Evolutionary conservation across 2,888 invertebrate genomes (phyloP), one percentile per base, ranked within the genome.

Genomic region (Cetonia aurata): DNA sequence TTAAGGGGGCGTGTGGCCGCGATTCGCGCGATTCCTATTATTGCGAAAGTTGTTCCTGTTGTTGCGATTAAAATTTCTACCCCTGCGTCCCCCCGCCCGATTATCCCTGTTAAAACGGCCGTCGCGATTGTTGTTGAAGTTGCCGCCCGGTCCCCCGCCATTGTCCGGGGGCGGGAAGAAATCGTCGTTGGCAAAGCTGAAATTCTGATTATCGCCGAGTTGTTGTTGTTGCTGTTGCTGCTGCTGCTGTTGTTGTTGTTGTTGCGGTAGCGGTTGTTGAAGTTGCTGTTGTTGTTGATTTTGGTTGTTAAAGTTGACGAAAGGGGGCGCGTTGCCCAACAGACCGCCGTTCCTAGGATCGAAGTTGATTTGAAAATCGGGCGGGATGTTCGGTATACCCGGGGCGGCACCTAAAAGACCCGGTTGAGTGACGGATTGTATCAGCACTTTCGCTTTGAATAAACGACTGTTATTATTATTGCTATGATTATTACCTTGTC

Each of bases 381-480:
- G 77, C 0, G 80, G 77, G 19, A 81, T 65, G 71, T 80, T 78
- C 8, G 82, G 80, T 52, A 83, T 74, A 84, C 89, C 88, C 83
- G 85, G 85, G 80, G 80, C 88, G 79, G 79, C 88, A 82, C 83
- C 84, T 83, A 83, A 84, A 82, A 82, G 87, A 83, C 84, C 88
- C 83, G 80, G 88, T 76, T 75, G 86, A 83, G 80, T 86, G 80
- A 79, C 87, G 44, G 77, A 74, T 46, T 78, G 78, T 37, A 75
- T 75, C 85, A 71, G 87, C 1, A 37, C 9, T 37, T 37, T 37
- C 10, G n/a, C n/a, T n/a, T 37, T 37, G 8, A 37, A 1, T 8
- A 37, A 4, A 4, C 4, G 25, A 25, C 4, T 25, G 4, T 25
- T 25, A 4, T 25, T 25, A 25, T 25, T 1, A 25, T 25, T 25